phyloP scores from a whole-genome alignment of 2,797 vertebrate species.

The Pipistrellus pygmaeus region DNA sequence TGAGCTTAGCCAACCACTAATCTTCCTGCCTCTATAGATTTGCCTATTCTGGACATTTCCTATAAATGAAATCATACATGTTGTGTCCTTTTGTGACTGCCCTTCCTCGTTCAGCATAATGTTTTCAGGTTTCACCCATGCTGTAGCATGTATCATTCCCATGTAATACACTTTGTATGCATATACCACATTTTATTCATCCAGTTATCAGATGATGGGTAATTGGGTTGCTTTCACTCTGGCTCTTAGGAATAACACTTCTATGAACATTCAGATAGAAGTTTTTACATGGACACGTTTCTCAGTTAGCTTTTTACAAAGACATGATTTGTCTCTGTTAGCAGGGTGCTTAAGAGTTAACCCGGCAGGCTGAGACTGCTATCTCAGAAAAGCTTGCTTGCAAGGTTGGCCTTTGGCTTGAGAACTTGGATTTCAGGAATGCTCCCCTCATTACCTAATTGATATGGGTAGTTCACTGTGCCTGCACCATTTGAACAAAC shows the following conservation, averaged over 20 bases:
- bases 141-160: neutral
- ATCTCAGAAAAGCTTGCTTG: neutral
- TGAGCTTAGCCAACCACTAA: neutral
- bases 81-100: neutral
- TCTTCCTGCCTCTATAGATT: neutral
- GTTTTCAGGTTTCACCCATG: neutral
- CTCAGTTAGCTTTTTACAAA: constrained; percentile 21
- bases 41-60: neutral
- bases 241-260: neutral
- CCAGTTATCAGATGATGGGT: neutral
- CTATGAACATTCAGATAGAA: neutral
- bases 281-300: neutral
- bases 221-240: neutral
- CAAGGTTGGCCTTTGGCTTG: neutral
- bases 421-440: neutral
- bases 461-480: neutral
- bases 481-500: neutral
- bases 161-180: neutral
- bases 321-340: neutral
- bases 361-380: neutral
- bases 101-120: neutral
- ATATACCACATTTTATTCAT: neutral
- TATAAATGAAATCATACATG: neutral
- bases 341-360: neutral
- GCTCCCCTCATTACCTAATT: neutral